phyloP scores from a whole-genome alignment of 2,113 vertebrate genomes.

The Pomatorhinus ruficollis region DNA sequence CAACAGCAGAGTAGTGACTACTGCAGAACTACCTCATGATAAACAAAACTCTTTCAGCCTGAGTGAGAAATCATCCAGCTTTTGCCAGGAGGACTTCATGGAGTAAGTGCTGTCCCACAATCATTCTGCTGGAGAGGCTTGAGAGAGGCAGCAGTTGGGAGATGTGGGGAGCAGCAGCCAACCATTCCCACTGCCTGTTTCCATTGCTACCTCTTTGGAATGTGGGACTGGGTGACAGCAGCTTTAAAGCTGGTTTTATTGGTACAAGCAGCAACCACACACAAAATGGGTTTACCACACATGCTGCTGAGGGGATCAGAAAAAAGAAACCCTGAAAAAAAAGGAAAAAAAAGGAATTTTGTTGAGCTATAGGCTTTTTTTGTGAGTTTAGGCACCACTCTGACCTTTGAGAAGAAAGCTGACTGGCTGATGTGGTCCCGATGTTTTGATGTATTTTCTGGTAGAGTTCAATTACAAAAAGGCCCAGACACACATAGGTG shows the following conservation, averaged over 20 bases:
- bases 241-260: not conserved
- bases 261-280: not conserved
- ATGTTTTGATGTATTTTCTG: slow-evolving; percentile 18
- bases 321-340: not conserved
- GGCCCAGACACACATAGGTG: not conserved
- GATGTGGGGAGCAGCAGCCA: rapidly evolving
- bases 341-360: not conserved
- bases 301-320: not conserved
- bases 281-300: rapidly evolving
- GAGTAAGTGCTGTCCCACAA: not conserved
- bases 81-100: not conserved
- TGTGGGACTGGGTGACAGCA: rapidly evolving
- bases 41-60: not conserved
- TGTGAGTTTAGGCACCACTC: not conserved
- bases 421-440: not conserved
- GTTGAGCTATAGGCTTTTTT: not conserved
- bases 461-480: not conserved
- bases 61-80: not conserved
- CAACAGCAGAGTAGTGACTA: not conserved
- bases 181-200: not conserved
- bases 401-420: slow-evolving; percentile 12
- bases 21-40: not conserved
- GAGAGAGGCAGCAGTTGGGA: not conserved
- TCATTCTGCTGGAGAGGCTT: not conserved
- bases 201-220: rapidly evolving